These are phyloP conservation scores for Eilema griseolum DNA, from an alignment of 2,888 invertebrate genomes.

Conservation along the genomic window DNA sequence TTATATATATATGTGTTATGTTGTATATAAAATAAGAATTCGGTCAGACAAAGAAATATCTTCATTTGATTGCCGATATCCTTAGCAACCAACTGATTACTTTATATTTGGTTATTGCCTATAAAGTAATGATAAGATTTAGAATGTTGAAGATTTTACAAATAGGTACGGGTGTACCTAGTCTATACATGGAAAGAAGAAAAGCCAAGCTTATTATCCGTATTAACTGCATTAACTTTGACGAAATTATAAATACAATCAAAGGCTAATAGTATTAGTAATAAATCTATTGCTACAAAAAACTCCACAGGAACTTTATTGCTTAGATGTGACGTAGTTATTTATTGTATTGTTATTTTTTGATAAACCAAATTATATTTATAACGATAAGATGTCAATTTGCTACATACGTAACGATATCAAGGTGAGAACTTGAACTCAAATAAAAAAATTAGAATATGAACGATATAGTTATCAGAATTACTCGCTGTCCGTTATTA, in stretches of 20 bases:
- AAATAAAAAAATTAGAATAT: neutral
- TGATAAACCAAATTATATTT: neutral
- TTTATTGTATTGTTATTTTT: neutral
- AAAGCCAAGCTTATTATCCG: neutral
- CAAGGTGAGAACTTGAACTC: neutral
- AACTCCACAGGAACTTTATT: neutral
- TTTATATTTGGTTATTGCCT: neutral
- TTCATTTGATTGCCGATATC: neutral
- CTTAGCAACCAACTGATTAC: neutral
- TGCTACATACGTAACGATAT: neutral
- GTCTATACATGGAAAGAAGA: neutral
- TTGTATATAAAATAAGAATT: too few relatives aligned
- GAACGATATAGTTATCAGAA: neutral
- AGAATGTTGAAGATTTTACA: neutral
- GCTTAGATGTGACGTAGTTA: conserved; percentile 8
- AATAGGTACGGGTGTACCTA: neutral
- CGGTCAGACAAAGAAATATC: neutral
- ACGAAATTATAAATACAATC: neutral
- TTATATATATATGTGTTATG: too few relatives aligned
- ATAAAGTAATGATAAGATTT: conserved; percentile 1
- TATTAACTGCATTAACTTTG: neutral
- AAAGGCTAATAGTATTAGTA: neutral
- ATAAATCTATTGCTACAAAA: neutral
- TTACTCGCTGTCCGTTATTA: neutral
- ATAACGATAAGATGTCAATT: neutral